Base-by-base conservation (phyloP, 2,113 vertebrate genomes). In the Cyprinodon variegatus region DNA sequence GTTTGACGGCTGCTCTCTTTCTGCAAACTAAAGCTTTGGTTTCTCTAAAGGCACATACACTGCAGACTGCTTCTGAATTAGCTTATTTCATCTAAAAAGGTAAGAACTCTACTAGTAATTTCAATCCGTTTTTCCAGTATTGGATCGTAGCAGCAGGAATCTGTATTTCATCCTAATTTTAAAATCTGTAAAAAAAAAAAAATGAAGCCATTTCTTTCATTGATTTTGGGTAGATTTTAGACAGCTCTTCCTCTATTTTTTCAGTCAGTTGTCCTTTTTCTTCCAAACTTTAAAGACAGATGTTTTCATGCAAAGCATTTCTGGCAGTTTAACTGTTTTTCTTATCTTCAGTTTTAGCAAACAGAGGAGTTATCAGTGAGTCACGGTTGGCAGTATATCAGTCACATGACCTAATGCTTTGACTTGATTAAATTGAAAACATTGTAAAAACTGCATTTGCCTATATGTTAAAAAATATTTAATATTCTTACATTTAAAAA, bases 81-180 rank as follows among this genome's bases (percentile, higher is more conserved):
- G 20, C 41, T 45, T 4, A 12, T 45, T 46, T 72, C 0, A 63
- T 0, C 46, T 36, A 1, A 36, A 41, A 9, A 9, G 1, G 74
- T 82, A 37, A 82, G 79, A 68, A 41, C n/a, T 38, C 9, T 71
- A 46, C 6, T 66, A 9, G n/a, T 20, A 14, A 36, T 46, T 13
- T 46, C 10, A 13, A 0, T 37, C 9, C 50, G 2, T 0, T 15
- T 65, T 59, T 14, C 61, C 15, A 5, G 13, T 62, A 4, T 8
- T 37, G 5, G 8, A 15, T 36, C 14, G 36, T 8, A 53, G 20
- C 20, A 57, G 17, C 20, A 17, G 17, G 20, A n/a, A 7, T 29
- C 29, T 29, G 1, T 29, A 57, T 9, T 15, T 57, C n/a, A 53
- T 15, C n/a, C n/a, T 53, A 5, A 8, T n/a, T 53, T 53, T 53